These are phyloP conservation scores for Chironex yamaguchii DNA, from an alignment of 30 jellyfish, hydroid and myxozoan genomes.

Conservation along the genomic window DNA sequence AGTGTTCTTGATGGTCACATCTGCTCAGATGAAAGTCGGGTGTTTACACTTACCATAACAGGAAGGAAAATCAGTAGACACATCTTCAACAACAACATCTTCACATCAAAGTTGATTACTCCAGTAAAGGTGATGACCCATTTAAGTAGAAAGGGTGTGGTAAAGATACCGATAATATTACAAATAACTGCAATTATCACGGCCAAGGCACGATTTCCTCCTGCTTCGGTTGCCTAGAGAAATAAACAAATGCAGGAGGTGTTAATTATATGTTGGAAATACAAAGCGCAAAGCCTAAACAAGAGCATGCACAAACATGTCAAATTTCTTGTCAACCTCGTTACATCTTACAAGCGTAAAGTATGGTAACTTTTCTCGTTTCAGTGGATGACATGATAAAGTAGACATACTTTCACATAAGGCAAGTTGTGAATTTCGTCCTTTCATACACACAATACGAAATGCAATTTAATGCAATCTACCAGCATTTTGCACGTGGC, in stretches of 20 bases:
- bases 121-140: conserved; percentile 82
- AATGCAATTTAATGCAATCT: too few species aligned
- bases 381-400: too few species aligned
- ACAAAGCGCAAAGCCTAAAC: too few species aligned
- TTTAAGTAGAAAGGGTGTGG: conserved; percentile 79
- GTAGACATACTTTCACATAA: too few species aligned
- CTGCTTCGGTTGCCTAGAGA: conserved; percentile 84
- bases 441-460: too few species aligned
- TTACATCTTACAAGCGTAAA: too few species aligned
- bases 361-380: too few species aligned
- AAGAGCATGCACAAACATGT: too few species aligned
- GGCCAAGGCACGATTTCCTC: conserved; percentile 90
- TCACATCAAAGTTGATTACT: conserved; percentile 75
- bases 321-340: too few species aligned
- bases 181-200: conserved; percentile 81
- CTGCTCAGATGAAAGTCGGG: too few species aligned
- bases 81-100: conserved; percentile 58
- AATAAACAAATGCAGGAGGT: background rate
- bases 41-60: conserved; percentile 82
- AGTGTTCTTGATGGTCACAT: background rate
- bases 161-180: conserved; percentile 84
- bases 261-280: background rate
- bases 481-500: too few species aligned
- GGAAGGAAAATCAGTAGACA: conserved; percentile 75
- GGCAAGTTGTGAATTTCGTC: too few species aligned